Evolutionary conservation across 2,113 vertebrate species (phyloP).

Genomic region (Protomyctophum bolini): DNA sequence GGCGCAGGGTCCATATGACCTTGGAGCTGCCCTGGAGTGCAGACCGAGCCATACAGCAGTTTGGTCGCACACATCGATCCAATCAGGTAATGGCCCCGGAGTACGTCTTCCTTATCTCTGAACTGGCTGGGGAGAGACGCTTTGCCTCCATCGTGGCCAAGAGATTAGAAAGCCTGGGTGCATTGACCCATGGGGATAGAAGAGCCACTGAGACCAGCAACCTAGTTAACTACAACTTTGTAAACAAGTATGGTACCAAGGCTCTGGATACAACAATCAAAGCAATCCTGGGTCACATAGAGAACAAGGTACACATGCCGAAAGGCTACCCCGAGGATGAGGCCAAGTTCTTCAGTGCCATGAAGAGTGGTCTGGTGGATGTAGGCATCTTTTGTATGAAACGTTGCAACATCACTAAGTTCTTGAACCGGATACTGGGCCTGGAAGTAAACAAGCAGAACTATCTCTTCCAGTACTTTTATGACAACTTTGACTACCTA

Average conservation of each 20-base stretch:
- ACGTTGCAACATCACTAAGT: constrained; percentile 97
- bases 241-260: constrained; percentile 87
- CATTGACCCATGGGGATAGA: background rate
- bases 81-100: constrained; percentile 89
- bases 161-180: constrained; percentile 84
- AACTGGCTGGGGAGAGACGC: constrained; percentile 86
- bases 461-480: constrained; percentile 96
- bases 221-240: no score
- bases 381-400: constrained; percentile 95
- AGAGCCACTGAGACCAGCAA: no score
- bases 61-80: constrained; percentile 87
- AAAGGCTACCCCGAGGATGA: constrained; percentile 86
- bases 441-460: constrained; percentile 98
- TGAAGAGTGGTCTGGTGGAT: constrained; percentile 91
- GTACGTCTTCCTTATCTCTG: constrained; percentile 89
- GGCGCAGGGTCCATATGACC: constrained; percentile 86
- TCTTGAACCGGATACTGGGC: constrained; percentile 96
- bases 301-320: constrained; percentile 91
- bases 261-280: constrained; percentile 91
- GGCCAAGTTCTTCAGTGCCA: constrained; percentile 88
- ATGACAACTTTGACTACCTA: constrained; percentile 94
- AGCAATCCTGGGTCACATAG: constrained; percentile 88
- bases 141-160: constrained; percentile 91
- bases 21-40: constrained; percentile 90
- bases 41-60: constrained; percentile 88